Evolutionary conservation across 2,113 vertebrate species (phyloP).

Genomic region (Gorilla gorilla): DNA sequence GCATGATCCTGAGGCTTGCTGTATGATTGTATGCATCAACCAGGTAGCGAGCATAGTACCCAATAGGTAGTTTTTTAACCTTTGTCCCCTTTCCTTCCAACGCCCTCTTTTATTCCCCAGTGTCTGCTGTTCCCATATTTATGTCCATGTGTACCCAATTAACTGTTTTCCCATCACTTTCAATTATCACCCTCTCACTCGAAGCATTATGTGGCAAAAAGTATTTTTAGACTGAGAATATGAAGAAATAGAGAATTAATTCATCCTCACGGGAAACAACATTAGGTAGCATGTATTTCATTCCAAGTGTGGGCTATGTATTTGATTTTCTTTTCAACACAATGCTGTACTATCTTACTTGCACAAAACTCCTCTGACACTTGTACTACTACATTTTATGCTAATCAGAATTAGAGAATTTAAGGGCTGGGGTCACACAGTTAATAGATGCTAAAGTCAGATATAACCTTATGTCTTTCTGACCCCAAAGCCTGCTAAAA

Average conservation of each 20-base stretch:
- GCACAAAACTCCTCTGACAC: not conserved
- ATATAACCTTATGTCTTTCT: not conserved
- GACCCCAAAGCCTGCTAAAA: not conserved
- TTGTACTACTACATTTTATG: not conserved
- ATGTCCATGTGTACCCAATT: no score
- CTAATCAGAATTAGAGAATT: not conserved
- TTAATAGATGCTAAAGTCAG: not conserved
- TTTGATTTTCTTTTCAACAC: not conserved
- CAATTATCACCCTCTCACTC: constrained; percentile 5
- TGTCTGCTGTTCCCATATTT: no score
- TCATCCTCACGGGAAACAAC: not conserved
- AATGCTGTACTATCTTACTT: not conserved
- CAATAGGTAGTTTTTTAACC: no score
- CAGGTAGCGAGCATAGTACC: no score
- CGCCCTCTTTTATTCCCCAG: no score
- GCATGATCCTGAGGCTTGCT: no score
- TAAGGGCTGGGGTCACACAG: not conserved
- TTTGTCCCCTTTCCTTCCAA: no score
- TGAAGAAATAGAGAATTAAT: not conserved
- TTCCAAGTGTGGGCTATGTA: not conserved
- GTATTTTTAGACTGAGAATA: constrained; percentile 29
- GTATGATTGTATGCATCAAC: no score
- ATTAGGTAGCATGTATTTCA: not conserved
- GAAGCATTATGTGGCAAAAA: constrained; percentile 7
- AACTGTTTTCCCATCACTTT: not conserved